Evolutionary conservation across 2,113 vertebrate species (phyloP).

Genomic region (Scolopax mira): DNA sequence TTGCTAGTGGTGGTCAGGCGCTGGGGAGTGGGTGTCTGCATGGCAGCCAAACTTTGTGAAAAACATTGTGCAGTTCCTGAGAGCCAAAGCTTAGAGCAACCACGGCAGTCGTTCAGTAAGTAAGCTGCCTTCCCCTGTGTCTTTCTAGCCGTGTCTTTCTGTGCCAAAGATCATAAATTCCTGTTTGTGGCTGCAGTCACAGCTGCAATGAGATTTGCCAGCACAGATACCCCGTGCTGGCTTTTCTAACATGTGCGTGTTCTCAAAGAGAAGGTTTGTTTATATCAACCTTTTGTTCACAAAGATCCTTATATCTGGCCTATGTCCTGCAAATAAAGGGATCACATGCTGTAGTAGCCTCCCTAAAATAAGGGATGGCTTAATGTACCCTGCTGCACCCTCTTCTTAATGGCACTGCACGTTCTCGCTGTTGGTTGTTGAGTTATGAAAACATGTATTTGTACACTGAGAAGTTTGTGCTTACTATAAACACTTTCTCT

Average conservation of each 20-base stretch:
- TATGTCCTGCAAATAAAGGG: neutral
- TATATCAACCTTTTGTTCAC: constrained; percentile 20
- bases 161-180: constrained; percentile 32
- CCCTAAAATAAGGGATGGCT: neutral
- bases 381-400: neutral
- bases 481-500: constrained; percentile 44
- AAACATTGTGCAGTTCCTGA: neutral
- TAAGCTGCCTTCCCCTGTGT: neutral
- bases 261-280: constrained; percentile 38
- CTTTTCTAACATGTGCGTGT: neutral
- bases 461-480: constrained; percentile 11
- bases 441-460: constrained; percentile 28
- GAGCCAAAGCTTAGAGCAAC: neutral
- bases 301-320: neutral
- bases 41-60: neutral
- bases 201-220: neutral
- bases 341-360: neutral
- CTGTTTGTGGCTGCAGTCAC: neutral
- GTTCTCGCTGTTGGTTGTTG: neutral
- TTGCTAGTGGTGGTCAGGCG: neutral
- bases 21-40: neutral
- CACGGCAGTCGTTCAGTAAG: neutral
- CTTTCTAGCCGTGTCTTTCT: neutral
- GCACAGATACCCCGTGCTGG: neutral
- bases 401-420: neutral